These are phyloP conservation scores for Globicephala melas DNA, from an alignment of 2,113 vertebrate genomes.

Conservation along the genomic window DNA sequence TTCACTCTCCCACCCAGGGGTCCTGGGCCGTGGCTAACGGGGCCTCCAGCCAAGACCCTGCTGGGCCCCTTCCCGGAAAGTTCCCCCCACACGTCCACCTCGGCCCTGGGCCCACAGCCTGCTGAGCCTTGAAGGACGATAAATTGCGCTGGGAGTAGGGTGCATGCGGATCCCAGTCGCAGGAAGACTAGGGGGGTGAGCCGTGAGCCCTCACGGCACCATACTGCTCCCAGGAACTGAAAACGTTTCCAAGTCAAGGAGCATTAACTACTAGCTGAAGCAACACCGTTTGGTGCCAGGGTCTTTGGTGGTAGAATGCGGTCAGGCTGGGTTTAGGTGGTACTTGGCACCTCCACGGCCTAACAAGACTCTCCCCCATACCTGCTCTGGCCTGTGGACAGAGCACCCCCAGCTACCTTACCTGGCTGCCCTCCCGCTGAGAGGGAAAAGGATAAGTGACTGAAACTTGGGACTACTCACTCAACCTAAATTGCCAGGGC, in stretches of 20 bases:
- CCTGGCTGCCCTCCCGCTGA: background rate
- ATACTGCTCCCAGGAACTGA: constrained; percentile 50
- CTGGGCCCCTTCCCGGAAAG: constrained; percentile 48
- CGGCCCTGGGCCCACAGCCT: background rate
- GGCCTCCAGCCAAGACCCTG: constrained; percentile 8
- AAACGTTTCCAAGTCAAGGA: constrained; percentile 48
- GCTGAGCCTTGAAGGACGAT: constrained; percentile 24
- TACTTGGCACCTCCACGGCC: background rate
- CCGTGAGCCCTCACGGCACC: background rate
- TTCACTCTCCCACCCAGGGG: constrained; percentile 53
- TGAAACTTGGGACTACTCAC: background rate
- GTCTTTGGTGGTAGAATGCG: background rate
- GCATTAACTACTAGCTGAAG: constrained; percentile 65
- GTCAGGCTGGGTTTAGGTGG: constrained; percentile 49
- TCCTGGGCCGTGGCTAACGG: background rate
- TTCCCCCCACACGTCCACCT: background rate
- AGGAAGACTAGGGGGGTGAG: background rate
- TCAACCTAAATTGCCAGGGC: background rate
- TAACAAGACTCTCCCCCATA: background rate
- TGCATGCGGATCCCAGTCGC: background rate
- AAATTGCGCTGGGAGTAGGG: background rate
- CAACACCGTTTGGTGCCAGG: constrained; percentile 52
- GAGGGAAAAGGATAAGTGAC: background rate
- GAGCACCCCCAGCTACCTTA: background rate
- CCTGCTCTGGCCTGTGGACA: constrained; percentile 3